Conservation (phyloP, 2,113 vertebrate species). For the Lepisosteus osseus region DNA sequence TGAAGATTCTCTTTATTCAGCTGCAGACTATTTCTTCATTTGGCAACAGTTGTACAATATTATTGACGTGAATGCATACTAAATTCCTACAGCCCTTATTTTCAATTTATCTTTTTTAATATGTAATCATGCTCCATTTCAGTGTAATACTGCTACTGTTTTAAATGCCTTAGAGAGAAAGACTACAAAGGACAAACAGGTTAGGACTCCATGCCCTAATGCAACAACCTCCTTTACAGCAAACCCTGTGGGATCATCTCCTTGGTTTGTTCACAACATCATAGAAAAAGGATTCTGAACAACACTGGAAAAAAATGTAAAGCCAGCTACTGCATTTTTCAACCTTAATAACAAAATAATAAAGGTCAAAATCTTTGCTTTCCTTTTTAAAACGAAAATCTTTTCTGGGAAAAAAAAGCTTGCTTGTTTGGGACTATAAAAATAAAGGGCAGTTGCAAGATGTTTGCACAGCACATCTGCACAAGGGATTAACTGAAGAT, state of each 20-base stretch:
- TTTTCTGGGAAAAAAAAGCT: slow-evolving; percentile 22
- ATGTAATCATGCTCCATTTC: neutral
- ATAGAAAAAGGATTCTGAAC: slow-evolving; percentile 20
- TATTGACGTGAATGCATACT: too few species aligned
- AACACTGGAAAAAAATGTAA: slow-evolving; percentile 34
- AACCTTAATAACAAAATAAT: slow-evolving; percentile 27
- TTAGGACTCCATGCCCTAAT: too few species aligned
- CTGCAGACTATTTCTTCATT: too few species aligned
- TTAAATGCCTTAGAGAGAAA: neutral
- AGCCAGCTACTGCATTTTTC: neutral
- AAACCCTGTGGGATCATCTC: neutral
- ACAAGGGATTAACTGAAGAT: slow-evolving; percentile 37
- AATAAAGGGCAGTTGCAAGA: slow-evolving; percentile 31
- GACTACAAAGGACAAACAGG: neutral
- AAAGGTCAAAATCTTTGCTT: slow-evolving; percentile 23
- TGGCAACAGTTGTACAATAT: too few species aligned
- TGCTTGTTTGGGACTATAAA: slow-evolving; percentile 31
- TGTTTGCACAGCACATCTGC: slow-evolving; percentile 34
- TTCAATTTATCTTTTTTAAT: neutral
- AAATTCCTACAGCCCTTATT: too few species aligned
- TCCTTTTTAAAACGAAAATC: too few species aligned
- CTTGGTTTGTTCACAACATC: slow-evolving; percentile 36
- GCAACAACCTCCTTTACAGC: neutral
- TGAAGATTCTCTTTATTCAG: too few species aligned
- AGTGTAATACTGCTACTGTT: neutral